These are phyloP conservation scores for Cairina moschata DNA, from an alignment of 2,113 vertebrate species.

Conservation along the genomic window DNA sequence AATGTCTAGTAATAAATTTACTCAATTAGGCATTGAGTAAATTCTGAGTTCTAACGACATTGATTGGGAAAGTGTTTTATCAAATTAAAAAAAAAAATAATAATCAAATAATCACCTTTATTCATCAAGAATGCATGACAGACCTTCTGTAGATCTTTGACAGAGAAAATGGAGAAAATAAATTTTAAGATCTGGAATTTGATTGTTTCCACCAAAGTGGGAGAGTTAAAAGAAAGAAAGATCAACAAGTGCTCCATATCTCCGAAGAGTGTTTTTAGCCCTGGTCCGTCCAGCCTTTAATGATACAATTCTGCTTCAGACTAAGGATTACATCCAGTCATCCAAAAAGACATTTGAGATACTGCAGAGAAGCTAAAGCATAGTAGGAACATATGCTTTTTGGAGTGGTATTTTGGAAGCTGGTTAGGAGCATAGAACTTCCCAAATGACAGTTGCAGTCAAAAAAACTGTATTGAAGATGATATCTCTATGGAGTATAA, in stretches of 20 bases:
- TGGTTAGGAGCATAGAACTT: not conserved
- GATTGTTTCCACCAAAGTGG: not conserved
- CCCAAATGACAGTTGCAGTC: not conserved
- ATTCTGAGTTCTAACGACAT: not conserved
- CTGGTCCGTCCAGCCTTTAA: not conserved
- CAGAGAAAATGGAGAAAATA: not conserved
- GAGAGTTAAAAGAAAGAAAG: not conserved
- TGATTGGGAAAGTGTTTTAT: not conserved
- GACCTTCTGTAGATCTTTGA: not conserved
- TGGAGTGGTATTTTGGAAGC: not conserved
- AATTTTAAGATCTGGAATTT: not conserved
- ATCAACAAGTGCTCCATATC: not conserved
- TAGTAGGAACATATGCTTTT: not conserved
- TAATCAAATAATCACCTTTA: not conserved
- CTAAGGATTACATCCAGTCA: not conserved
- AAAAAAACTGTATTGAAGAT: not conserved
- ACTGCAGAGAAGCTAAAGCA: not conserved
- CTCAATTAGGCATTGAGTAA: not conserved
- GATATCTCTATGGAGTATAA: not conserved
- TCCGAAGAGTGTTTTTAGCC: not conserved
- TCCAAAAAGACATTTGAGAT: not conserved
- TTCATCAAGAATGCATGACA: not conserved
- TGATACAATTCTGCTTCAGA: not conserved
- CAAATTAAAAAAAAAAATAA: not conserved
- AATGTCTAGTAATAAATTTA: not conserved